These are phyloP conservation scores for Diarsia rubi DNA, from an alignment of 2,888 invertebrate genomes.

Conservation along the genomic window DNA sequence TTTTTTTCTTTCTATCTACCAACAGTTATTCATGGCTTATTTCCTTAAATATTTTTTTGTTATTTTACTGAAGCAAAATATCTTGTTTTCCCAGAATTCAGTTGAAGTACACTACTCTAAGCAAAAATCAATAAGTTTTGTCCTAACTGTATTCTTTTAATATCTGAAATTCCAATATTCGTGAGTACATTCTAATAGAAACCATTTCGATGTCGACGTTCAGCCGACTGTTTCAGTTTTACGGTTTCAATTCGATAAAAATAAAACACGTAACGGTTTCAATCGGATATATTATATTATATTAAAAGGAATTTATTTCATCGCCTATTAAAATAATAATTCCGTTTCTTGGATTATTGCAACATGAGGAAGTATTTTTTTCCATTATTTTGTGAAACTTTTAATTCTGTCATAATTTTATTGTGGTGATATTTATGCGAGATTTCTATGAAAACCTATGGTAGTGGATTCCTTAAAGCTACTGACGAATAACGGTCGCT, in stretches of 20 bases:
- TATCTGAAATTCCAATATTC: slow-evolving; percentile 13
- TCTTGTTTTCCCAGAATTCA: background rate
- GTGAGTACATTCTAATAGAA: slow-evolving; percentile 19
- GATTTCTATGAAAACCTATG: slow-evolving; percentile 25
- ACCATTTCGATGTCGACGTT: slow-evolving; percentile 24
- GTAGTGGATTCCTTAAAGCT: slow-evolving; percentile 48
- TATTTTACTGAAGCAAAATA: background rate
- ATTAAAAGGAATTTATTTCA: slow-evolving; percentile 24
- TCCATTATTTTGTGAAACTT: background rate
- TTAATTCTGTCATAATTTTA: background rate
- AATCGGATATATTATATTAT: slow-evolving; percentile 41
- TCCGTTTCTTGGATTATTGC: slow-evolving; percentile 16
- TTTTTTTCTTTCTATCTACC: background rate
- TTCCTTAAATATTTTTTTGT: background rate
- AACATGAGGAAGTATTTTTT: slow-evolving; percentile 7
- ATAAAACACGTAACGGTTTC: slow-evolving; percentile 31
- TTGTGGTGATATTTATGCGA: slow-evolving; percentile 16
- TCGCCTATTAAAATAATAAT: slow-evolving; percentile 31
- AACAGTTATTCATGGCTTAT: background rate
- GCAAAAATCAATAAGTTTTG: background rate
- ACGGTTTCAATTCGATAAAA: slow-evolving; percentile 33
- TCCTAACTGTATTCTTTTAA: slow-evolving; percentile 12
- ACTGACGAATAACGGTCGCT: slow-evolving; percentile 69
- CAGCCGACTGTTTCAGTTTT: slow-evolving; percentile 34
- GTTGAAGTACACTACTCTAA: background rate